A percentile compares a stretch with the other conserved stretches of the same genome.
Conservation (phyloP, 2,113 vertebrate species). For the Cettia cetti region DNA sequence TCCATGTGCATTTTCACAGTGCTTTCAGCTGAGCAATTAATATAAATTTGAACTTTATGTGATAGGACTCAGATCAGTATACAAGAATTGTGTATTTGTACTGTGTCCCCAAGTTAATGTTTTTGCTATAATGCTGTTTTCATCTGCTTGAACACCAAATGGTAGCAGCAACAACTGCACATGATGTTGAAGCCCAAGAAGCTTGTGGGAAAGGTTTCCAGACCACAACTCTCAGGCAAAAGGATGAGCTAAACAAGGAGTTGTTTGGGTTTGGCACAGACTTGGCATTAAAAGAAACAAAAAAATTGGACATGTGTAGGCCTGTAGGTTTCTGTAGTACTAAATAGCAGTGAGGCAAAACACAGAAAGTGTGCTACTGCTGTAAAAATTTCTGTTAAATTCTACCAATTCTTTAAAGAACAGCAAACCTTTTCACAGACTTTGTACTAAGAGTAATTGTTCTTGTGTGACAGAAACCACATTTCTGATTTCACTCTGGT, state of each 20-base stretch:
- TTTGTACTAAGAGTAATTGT: background rate
- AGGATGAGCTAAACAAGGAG: background rate
- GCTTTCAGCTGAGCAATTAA: accelerated
- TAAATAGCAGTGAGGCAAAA: background rate
- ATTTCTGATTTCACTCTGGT: background rate
- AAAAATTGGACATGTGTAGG: accelerated
- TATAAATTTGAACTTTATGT: background rate
- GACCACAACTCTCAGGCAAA: background rate
- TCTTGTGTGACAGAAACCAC: background rate
- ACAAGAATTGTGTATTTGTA: accelerated
- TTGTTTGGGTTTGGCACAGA: background rate
- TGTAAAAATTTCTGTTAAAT: background rate
- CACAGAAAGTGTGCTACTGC: background rate
- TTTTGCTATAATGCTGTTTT: background rate
- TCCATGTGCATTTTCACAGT: background rate
- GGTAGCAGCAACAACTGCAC: background rate
- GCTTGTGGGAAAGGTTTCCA: background rate
- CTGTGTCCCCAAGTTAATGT: background rate
- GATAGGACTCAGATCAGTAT: background rate
- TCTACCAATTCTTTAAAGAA: background rate
- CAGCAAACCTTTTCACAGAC: background rate
- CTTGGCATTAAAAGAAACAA: background rate
- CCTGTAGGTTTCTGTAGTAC: background rate
- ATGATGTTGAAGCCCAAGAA: background rate
- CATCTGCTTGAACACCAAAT: background rate